These are phyloP conservation scores for Enteromius radiatus DNA, from an alignment of 2,797 vertebrate species.

Conservation along the genomic window DNA sequence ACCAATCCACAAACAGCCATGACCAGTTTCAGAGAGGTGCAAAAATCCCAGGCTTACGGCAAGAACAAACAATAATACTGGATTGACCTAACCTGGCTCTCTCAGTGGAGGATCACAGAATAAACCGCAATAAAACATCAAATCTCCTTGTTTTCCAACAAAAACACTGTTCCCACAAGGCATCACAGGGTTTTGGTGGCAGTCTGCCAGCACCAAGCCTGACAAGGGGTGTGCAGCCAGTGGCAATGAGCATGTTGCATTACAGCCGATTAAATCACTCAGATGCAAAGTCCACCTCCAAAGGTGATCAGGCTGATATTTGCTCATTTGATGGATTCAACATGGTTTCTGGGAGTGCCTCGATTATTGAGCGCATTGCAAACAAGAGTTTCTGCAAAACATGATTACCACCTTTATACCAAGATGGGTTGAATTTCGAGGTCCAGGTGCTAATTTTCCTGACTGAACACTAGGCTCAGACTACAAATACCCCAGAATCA, in stretches of 20 bases:
- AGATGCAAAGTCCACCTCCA: slow-evolving; percentile 15
- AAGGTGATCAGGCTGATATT: neutral
- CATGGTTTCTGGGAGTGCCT: slow-evolving; percentile 26
- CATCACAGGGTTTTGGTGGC: slow-evolving; percentile 49
- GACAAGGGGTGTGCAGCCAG: slow-evolving; percentile 28
- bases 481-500: slow-evolving; percentile 41
- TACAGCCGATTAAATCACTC: slow-evolving; percentile 13
- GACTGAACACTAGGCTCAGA: slow-evolving; percentile 9
- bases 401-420: slow-evolving; percentile 43
- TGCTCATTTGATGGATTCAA: neutral
- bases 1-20: slow-evolving; percentile 4
- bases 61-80: slow-evolving; percentile 14
- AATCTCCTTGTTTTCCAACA: slow-evolving; percentile 27
- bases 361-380: slow-evolving; percentile 19
- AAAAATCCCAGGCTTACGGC: neutral
- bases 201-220: slow-evolving; percentile 31
- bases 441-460: slow-evolving; percentile 50
- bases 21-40: slow-evolving; percentile 9
- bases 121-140: slow-evolving; percentile 40
- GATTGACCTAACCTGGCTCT: neutral
- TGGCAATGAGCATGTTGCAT: slow-evolving; percentile 5
- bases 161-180: slow-evolving; percentile 34
- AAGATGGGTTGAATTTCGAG: slow-evolving; percentile 45
- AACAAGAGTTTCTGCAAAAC: slow-evolving; percentile 43
- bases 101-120: slow-evolving; percentile 12